Base-by-base conservation (phyloP, 2,113 vertebrate genomes). In the Bufo bufo region DNA sequence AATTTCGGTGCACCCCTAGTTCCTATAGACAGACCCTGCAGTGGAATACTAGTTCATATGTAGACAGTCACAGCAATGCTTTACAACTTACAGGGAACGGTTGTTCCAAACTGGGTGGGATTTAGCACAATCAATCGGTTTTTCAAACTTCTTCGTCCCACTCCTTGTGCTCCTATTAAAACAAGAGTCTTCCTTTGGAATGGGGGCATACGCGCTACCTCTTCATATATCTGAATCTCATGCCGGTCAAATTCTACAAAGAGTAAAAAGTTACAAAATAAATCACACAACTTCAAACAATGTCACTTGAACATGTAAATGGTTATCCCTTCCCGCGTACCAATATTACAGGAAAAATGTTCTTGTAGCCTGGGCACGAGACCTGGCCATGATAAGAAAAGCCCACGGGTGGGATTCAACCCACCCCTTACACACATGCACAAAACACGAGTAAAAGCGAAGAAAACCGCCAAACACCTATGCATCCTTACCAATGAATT, bases 181-280 rank as follows among this genome's bases (percentile, higher is more conserved):
- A 99, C 96, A 87, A 99, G 93, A 0, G 98, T 99, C 92, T 99
- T 99, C 93, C 98, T 97, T 93, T 99, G 98, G 92, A 99, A 99
- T 0, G 98, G 97, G 80, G 98, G 98, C 98, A 99, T 99, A 93
- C 95, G 97, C 63, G 97, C 96, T 74, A 99, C 97, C 89, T 99
- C 98, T 89, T 99, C 98, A 82, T 99, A 99, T 88, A 98, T 99
- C 94, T 99, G 98, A 90, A 99, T 97, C 93, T 99, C 98, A 90
- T 99, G 98, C 6, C 98, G 97, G 92, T 99, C 98, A 94, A 99
- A 99, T 93, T 99, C 98, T 99, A 90, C 63, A 90, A 79, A 72
- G 23, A 90, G 90, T 2, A 17, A 23, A 58, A 86, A 33, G 19
- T 19, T 23, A 84, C 52, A 90, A 88, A 91, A 84, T 82, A 0